These are phyloP conservation scores for Leucania comma DNA, from an alignment of 2,888 invertebrate species.

Conservation along the genomic window DNA sequence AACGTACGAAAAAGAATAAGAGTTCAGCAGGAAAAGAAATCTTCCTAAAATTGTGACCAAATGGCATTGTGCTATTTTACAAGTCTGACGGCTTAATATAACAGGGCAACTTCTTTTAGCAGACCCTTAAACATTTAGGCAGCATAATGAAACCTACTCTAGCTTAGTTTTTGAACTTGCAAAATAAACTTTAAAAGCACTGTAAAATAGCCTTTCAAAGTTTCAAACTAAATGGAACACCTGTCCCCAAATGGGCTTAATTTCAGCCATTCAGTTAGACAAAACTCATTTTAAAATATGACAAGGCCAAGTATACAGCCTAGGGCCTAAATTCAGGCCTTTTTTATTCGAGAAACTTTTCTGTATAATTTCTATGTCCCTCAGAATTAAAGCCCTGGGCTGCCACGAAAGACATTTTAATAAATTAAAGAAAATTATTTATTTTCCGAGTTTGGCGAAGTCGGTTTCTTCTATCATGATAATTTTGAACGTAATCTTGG, in stretches of 20 bases:
- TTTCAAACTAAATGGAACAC: conserved; percentile 30
- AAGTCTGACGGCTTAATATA: no score
- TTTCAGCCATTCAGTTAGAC: conserved; percentile 28
- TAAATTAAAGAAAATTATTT: conserved; percentile 56
- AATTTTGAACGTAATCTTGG: conserved; percentile 15
- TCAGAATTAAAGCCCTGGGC: conserved; percentile 34
- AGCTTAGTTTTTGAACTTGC: conserved; percentile 2
- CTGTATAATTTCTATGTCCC: conserved; percentile 41
- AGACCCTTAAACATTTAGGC: neutral
- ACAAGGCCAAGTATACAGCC: conserved; percentile 28
- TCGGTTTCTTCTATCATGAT: conserved; percentile 31
- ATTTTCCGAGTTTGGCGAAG: conserved; percentile 12
- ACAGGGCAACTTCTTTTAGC: no score
- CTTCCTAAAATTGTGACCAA: no score
- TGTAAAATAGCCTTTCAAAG: conserved; percentile 11
- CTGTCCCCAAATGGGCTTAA: conserved; percentile 50
- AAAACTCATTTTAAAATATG: conserved; percentile 34
- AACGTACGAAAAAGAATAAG: no score
- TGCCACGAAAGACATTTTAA: conserved; percentile 40
- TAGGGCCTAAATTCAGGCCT: conserved; percentile 39
- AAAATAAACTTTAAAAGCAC: conserved; percentile 24
- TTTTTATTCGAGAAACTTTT: conserved; percentile 46
- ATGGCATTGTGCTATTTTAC: no score
- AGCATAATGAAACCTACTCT: neutral
- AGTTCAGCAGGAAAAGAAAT: no score